Percentiles rank a stretch among this genome's conserved stretches.
These are phyloP conservation scores for Agelas oroides DNA, from an alignment of 37 sponge, comb jelly and placozoan genomes.

Conservation along the genomic window DNA sequence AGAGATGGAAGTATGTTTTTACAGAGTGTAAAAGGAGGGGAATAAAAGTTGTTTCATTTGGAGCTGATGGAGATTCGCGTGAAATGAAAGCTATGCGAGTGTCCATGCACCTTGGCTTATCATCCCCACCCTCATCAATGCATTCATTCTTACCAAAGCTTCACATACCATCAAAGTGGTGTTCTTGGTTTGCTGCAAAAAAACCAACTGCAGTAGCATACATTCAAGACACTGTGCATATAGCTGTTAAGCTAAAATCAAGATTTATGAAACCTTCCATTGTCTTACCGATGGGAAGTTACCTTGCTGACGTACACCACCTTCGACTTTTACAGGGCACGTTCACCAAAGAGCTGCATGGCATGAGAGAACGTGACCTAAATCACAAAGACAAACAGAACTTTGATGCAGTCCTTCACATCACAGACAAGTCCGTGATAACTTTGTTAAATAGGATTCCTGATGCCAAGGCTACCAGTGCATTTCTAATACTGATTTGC, in stretches of 20 bases:
- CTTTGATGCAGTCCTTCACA: slow-evolving; percentile 30
- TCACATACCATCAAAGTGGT: slow-evolving; percentile 44
- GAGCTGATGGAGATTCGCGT: slow-evolving; percentile 57
- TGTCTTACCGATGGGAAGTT: slow-evolving; percentile 56
- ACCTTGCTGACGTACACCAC: slow-evolving; percentile 54
- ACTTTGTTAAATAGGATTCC: slow-evolving; percentile 32
- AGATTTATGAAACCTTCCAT: slow-evolving; percentile 49
- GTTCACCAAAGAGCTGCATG: slow-evolving; percentile 56
- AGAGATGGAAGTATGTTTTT: too few species aligned
- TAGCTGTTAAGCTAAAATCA: slow-evolving; percentile 51
- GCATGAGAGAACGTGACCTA: slow-evolving; percentile 38
- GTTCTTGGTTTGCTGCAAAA: slow-evolving; percentile 41
- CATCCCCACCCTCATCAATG: too few species aligned
- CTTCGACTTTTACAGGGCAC: slow-evolving; percentile 14
- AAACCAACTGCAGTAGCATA: slow-evolving; percentile 25
- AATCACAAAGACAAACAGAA: slow-evolving; percentile 64
- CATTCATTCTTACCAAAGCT: not conserved
- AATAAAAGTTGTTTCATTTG: slow-evolving; percentile 47
- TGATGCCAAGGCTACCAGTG: slow-evolving; percentile 50
- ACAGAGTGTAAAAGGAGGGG: slow-evolving; percentile 49
- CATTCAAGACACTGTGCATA: slow-evolving; percentile 56
- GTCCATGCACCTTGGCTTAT: slow-evolving; percentile 4
- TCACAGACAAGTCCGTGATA: slow-evolving; percentile 4
- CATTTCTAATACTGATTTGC: slow-evolving; percentile 9
- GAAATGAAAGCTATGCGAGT: slow-evolving; percentile 49